Evolutionary conservation across 2,113 vertebrate genomes (phyloP).

Genomic region (Saguinus imperator): DNA sequence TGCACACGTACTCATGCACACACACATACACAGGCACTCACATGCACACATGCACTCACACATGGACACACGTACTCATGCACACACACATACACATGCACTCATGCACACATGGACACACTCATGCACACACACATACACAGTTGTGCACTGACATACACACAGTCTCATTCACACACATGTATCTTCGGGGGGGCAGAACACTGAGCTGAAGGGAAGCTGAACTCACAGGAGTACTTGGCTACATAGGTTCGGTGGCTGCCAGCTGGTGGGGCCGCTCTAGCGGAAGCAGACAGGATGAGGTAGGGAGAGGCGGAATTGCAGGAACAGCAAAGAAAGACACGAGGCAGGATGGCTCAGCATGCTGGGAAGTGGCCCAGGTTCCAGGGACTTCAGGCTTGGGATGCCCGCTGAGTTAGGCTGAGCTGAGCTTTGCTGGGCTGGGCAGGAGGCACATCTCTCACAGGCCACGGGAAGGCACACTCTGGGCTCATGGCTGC

Average conservation of each 20-base stretch:
- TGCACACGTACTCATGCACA: too few relatives aligned
- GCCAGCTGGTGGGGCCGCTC: too few relatives aligned
- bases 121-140: too few relatives aligned
- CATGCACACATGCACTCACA: too few relatives aligned
- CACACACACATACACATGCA: too few relatives aligned
- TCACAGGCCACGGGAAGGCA: neutral
- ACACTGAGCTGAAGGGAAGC: neutral
- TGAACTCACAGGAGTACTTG: neutral
- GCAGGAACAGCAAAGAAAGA: neutral
- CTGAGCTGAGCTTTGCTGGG: neutral
- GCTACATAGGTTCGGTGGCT: fast-evolving
- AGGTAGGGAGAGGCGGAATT: neutral
- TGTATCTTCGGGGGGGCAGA: neutral
- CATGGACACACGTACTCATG: too few relatives aligned
- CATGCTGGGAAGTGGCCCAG: neutral
- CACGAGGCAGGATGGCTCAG: neutral
- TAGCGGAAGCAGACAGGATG: too few relatives aligned
- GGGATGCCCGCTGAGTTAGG: too few relatives aligned
- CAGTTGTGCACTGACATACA: too few relatives aligned
- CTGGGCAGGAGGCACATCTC: neutral
- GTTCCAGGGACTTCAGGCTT: neutral
- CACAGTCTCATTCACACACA: too few relatives aligned
- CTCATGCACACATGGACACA: too few relatives aligned
- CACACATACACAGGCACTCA: too few relatives aligned
- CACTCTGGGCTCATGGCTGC: neutral